Conservation (phyloP, 2,113 vertebrate genomes). For the Dipodomys spectabilis region DNA sequence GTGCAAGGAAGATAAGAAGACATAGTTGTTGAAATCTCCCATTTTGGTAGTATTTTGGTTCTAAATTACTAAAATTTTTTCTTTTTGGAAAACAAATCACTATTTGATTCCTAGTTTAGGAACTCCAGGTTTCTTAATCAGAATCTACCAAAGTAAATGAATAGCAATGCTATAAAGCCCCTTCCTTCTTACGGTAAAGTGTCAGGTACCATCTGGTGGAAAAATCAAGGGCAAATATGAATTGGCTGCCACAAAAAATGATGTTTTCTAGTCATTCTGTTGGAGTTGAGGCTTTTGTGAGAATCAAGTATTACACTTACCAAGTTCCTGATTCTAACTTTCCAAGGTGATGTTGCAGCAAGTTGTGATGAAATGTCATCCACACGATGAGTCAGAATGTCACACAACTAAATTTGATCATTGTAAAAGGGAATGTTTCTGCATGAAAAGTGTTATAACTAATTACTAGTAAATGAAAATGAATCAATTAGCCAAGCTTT, state of each 20-base stretch:
- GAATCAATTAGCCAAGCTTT: slow-evolving; percentile 6
- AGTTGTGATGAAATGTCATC: slow-evolving; percentile 11
- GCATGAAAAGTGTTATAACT: slow-evolving; percentile 4
- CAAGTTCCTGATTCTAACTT: slow-evolving; percentile 46
- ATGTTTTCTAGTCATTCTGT: slow-evolving; percentile 14
- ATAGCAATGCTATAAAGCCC: not conserved
- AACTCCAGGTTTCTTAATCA: not conserved
- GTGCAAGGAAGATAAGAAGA: not conserved
- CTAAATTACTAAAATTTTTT: not conserved
- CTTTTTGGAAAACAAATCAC: not conserved
- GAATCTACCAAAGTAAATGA: not conserved
- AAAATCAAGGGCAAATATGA: not conserved
- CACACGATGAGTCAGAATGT: slow-evolving; percentile 1
- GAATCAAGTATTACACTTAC: not conserved
- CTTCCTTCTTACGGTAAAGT: slow-evolving; percentile 8
- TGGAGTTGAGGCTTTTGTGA: slow-evolving; percentile 19
- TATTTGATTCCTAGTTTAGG: not conserved
- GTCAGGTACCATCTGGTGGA: not conserved
- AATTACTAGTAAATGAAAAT: slow-evolving; percentile 25
- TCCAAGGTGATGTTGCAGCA: not conserved
- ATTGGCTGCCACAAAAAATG: not conserved
- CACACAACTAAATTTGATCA: slow-evolving; percentile 36
- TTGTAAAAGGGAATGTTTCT: slow-evolving; percentile 24
- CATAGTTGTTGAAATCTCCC: not conserved
- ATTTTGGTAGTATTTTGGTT: not conserved